A percentile compares a stretch with the other conserved stretches of the same genome.
Conservation (phyloP, 2,113 vertebrate species). For the Sitta europaea region DNA sequence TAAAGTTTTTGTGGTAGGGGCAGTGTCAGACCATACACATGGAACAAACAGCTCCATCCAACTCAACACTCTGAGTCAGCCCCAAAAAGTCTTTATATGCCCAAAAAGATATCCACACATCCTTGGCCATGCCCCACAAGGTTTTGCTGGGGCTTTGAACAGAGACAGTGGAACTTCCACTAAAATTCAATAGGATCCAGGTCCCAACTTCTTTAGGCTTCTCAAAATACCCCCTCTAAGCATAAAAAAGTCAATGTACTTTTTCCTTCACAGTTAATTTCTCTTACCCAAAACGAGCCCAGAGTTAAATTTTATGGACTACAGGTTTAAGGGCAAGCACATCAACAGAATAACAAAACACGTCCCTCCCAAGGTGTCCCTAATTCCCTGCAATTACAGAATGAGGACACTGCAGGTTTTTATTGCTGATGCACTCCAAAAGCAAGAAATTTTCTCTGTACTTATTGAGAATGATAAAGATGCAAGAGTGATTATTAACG, state of each 20-base stretch:
- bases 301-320: not conserved
- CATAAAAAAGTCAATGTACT: not conserved
- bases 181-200: not conserved
- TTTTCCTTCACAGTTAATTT: not conserved
- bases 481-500: constrained; percentile 41
- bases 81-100: not conserved
- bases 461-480: constrained; percentile 60
- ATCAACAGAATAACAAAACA: not conserved
- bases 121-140: not conserved
- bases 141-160: not conserved
- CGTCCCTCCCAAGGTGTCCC: constrained; percentile 31
- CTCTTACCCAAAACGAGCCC: not conserved
- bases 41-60: not conserved
- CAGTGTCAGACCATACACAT: not conserved
- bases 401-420: constrained; percentile 61
- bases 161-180: not conserved
- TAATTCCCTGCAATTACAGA: not conserved
- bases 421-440: constrained; percentile 58
- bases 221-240: not conserved
- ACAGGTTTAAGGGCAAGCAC: not conserved
- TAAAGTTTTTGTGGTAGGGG: not conserved
- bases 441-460: constrained; percentile 22
- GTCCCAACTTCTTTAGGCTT: not conserved
- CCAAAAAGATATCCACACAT: not conserved
- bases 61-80: rapidly evolving